Base-by-base conservation (phyloP, 2,888 invertebrate species). In the Trilocha varians region DNA sequence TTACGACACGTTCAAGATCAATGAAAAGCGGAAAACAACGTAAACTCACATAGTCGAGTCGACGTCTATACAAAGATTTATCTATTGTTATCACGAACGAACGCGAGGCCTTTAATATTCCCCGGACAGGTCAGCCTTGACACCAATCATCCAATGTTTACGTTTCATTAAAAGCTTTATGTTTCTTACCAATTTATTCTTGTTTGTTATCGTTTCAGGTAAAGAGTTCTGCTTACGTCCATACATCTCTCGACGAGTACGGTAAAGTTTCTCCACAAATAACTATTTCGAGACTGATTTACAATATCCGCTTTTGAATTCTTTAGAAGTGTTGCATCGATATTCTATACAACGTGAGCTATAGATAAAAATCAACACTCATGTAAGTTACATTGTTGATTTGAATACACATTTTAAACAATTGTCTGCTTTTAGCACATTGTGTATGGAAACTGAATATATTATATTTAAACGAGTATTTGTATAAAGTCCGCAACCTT, bases 151-250 rank as follows among this genome's bases (percentile, higher is more conserved):
- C 42, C 39, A 37, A 35, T 52, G 44, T 55, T 58, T 47, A 47
- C 39, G 40, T 48, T 49, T 41, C 43, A 40, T 43, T 40, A 17
- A 48, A 43, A 35, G 36, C 17, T 40, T 52, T 41, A 32, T 50
- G 25, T 44, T 40, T 36, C 43, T 39, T 39, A 42, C 13, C 25
- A 25, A 25, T 25, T 25, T 25, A 38, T 41, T 48, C 46, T 47
- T 45, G 36, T 51, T 49, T 53, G n/a, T n/a, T n/a, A 38, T 61
- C 62, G 54, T 67, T 66, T 35, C 62, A 68, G 67, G 68, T 65
- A 64, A 46, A 44, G 43, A 34, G 47, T 42, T 43, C 13, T 45
- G 43, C 36, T 46, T 40, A 43, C 39, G 34, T 36, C 34, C n/a
- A 34, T 34, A 37, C n/a, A 39, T 16, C 38, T 42, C 36, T 38